Conservation (phyloP, 1,140 invertebrate species). For the Prorops nasuta region DNA sequence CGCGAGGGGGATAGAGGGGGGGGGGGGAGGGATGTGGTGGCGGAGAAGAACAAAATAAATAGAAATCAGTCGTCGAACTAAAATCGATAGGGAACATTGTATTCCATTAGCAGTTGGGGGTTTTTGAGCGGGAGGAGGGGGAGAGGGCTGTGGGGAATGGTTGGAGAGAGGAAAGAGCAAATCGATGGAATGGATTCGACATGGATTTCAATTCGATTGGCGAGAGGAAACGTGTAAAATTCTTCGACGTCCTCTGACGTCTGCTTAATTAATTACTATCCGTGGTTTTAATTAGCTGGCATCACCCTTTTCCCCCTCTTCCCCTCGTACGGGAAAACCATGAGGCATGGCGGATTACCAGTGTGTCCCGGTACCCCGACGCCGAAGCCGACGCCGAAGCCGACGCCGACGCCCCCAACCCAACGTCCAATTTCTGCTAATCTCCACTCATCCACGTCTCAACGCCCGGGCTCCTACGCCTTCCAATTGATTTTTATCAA, state of each 20-base stretch:
- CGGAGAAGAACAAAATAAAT: too few relatives aligned
- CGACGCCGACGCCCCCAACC: conserved; percentile 10
- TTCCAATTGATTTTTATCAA: too few relatives aligned
- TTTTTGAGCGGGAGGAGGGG: neutral
- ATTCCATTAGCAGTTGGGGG: too few relatives aligned
- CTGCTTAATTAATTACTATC: conserved; percentile 58
- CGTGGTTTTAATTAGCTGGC: conserved; percentile 56
- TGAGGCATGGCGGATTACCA: conserved; percentile 18
- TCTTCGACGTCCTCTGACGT: conserved; percentile 50
- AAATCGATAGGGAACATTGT: too few relatives aligned
- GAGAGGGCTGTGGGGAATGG: neutral
- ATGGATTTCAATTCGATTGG: conserved; percentile 13
- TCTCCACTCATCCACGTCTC: too few relatives aligned
- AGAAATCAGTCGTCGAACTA: too few relatives aligned
- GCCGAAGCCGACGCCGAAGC: too few relatives aligned
- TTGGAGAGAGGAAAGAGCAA: neutral
- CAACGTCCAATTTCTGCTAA: too few relatives aligned
- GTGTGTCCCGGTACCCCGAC: conserved; percentile 10
- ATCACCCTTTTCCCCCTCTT: conserved; percentile 6
- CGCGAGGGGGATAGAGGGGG: too few relatives aligned
- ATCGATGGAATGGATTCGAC: neutral
- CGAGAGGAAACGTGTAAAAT: conserved; percentile 32
- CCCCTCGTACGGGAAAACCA: conserved; percentile 22
- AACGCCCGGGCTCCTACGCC: too few relatives aligned
- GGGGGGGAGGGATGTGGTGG: too few relatives aligned